These are phyloP conservation scores for Equus przewalskii DNA, from an alignment of 2,113 vertebrate species.

Conservation along the genomic window DNA sequence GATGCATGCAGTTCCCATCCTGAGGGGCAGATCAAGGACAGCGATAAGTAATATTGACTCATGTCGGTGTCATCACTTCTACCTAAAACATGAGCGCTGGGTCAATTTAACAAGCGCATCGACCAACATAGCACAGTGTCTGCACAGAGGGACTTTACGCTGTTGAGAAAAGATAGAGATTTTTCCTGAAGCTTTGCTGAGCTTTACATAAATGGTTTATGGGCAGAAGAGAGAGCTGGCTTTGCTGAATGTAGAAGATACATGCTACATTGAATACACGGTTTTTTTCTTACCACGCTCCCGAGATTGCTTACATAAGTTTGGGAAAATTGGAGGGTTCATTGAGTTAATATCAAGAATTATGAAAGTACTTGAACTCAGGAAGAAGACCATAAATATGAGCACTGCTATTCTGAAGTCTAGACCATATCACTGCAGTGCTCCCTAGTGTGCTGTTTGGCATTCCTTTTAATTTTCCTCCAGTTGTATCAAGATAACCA, in stretches of 20 bases:
- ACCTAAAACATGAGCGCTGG: constrained; percentile 66
- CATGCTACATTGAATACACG: constrained; percentile 3
- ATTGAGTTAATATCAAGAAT: constrained; percentile 79
- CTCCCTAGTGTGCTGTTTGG: constrained; percentile 85
- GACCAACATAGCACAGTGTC: constrained; percentile 64
- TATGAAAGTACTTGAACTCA: constrained; percentile 85
- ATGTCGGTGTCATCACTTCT: constrained; percentile 28
- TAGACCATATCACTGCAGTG: constrained; percentile 83
- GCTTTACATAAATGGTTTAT: constrained; percentile 79
- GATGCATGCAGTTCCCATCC: neutral
- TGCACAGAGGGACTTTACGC: constrained; percentile 58
- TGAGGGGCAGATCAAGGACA: constrained; percentile 49
- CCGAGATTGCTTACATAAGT: constrained; percentile 73
- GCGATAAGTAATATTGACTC: constrained; percentile 46
- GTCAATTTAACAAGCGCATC: constrained; percentile 82
- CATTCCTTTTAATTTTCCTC: constrained; percentile 83
- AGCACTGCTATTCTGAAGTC: constrained; percentile 80
- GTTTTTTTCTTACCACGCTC: neutral
- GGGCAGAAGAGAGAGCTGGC: constrained; percentile 64
- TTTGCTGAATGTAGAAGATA: constrained; percentile 49
- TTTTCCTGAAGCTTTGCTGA: constrained; percentile 81
- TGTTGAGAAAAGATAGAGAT: constrained; percentile 77
- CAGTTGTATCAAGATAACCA: constrained; percentile 78
- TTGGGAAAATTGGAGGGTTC: constrained; percentile 83
- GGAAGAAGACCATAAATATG: constrained; percentile 82